phyloP scores from a whole-genome alignment of 53 echinoderm and acorn worm species.

The Henricia sp. region DNA sequence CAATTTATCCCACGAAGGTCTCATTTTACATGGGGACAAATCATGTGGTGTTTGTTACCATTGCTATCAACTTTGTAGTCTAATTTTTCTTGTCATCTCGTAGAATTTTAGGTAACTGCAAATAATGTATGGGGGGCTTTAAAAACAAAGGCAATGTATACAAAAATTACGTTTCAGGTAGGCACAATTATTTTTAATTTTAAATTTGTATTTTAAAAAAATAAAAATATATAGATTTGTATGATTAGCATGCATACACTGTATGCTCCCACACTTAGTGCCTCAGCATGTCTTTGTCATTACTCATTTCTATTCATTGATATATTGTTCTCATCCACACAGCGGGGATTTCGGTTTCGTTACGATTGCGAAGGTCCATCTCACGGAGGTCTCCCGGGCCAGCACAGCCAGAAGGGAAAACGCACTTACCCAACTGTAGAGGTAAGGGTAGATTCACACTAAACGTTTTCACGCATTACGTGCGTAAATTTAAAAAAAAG shows the following conservation, averaged over 20 bases:
- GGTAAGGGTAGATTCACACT: too few relatives aligned
- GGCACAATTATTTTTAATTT: neutral
- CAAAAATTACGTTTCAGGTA: too few relatives aligned
- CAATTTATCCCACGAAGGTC: too few relatives aligned
- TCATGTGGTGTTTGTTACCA: too few relatives aligned
- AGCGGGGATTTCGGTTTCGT: constrained; percentile 95
- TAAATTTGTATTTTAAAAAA: neutral
- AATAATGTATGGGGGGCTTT: too few relatives aligned
- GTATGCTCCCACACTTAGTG: neutral
- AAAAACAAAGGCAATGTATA: too few relatives aligned
- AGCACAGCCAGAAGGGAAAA: constrained; percentile 89
- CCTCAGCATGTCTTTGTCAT: neutral
- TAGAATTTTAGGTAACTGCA: too few relatives aligned
- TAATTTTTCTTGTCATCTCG: too few relatives aligned
- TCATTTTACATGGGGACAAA: too few relatives aligned
- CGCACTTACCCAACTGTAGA: constrained; percentile 89
- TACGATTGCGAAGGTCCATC: constrained; percentile 98
- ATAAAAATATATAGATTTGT: neutral
- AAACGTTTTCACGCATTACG: too few relatives aligned
- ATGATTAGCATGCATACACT: neutral
- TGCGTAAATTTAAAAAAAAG: neutral
- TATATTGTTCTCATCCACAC: neutral
- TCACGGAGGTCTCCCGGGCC: constrained; percentile 93
- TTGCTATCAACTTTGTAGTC: too few relatives aligned
- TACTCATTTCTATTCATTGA: too few relatives aligned